Evolutionary conservation across 2,797 vertebrate species (phyloP).

Genomic region (Anabacerthia variegaticeps): DNA sequence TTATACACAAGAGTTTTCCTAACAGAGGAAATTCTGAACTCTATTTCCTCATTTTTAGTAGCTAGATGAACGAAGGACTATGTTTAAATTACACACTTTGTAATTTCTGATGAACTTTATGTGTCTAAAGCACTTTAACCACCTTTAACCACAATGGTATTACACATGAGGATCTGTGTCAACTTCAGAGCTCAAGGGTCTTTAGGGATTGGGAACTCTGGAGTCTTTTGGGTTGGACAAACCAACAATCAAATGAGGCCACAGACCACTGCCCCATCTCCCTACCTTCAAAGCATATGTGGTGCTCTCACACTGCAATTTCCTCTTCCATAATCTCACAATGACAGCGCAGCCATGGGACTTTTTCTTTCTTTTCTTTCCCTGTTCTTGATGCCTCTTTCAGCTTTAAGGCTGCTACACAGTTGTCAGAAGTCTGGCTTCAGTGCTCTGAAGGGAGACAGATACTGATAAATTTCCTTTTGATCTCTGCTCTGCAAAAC

Average conservation of each 20-base stretch:
- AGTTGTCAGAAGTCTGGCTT: slow-evolving; percentile 75
- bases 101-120: not conserved
- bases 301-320: slow-evolving; percentile 26
- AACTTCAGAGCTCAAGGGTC: slow-evolving; percentile 72
- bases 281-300: slow-evolving; percentile 31
- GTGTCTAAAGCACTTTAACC: slow-evolving; percentile 2
- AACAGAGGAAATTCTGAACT: not conserved
- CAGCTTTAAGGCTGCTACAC: slow-evolving; percentile 51
- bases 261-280: not conserved
- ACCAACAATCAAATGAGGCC: not conserved
- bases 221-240: not conserved
- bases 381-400: slow-evolving; percentile 37
- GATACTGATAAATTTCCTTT: slow-evolving; percentile 80
- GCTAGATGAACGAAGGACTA: not conserved
- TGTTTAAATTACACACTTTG: not conserved
- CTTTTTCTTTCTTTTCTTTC: not conserved
- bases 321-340: slow-evolving; percentile 50
- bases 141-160: slow-evolving; percentile 69
- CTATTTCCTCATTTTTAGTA: not conserved
- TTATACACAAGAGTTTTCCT: not conserved
- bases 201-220: slow-evolving; percentile 32
- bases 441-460: slow-evolving; percentile 73
- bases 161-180: slow-evolving; percentile 72
- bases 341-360: not conserved
- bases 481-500: slow-evolving; percentile 75